Base-by-base conservation (phyloP, 1,140 invertebrate species). In the Pinna nobilis region DNA sequence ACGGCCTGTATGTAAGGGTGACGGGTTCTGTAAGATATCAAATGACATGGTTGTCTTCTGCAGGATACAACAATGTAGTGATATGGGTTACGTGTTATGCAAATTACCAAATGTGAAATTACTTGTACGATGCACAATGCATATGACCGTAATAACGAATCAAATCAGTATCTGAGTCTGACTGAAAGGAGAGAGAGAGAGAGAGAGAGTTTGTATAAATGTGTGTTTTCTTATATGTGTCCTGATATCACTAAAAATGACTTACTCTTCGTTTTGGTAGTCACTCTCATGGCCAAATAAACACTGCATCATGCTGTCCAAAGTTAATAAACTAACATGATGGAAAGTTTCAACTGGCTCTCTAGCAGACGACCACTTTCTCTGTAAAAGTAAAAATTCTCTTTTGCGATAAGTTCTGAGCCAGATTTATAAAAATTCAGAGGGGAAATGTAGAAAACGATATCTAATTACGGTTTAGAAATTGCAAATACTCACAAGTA, bases 301-400 rank as follows among this genome's bases (percentile, higher is more conserved):
- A 71, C 81, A 83, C 33, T 78, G 70, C 72, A 83, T 77, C 70
- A 83, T 81, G 25, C 70, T 80, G 61, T 83, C 81, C 68, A 83
- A 35, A 9, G 81, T 83, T 18, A 83, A 50, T 9, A 82, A 55
- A 64, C 77, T 79, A 25, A 78, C 68, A 33, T 80, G 79, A 35
- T 75, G 78, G 35, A 78, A 82, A 3, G 78, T 70, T 50, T 83
- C 82, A 33, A 76, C 67, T 15, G 73, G 64, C 63, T 73, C 73
- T 20, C 51, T 68, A 0, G 39, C 73, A 13, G 60, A 49, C 23
- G 44, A 23, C 78, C 78, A 79, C 72, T 79, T 79, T 44, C 69
- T 44, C 78, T 79, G 9, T n/a, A n/a, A n/a, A n/a, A n/a, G n/a
- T n/a, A n/a, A n/a, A n/a, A n/a, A n/a, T n/a, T n/a, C n/a, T n/a